These are phyloP conservation scores for Rhodeus uyekii DNA, from an alignment of 2,797 vertebrate species.

Conservation along the genomic window DNA sequence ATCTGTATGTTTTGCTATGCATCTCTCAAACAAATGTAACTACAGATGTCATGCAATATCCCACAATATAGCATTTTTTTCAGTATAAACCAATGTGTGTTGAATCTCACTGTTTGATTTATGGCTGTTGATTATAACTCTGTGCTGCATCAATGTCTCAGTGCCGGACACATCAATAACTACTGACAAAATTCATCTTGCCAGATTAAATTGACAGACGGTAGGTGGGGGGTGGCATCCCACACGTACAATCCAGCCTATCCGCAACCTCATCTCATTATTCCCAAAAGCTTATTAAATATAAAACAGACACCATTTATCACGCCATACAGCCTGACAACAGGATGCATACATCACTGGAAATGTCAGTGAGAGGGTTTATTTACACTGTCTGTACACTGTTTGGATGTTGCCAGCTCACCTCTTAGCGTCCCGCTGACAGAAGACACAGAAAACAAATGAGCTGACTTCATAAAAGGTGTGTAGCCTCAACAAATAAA, in stretches of 20 bases:
- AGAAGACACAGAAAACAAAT: neutral
- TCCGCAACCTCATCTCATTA: constrained; percentile 29
- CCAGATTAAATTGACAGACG: constrained; percentile 34
- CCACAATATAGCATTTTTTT: neutral
- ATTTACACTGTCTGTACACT: neutral
- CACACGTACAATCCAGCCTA: constrained; percentile 7
- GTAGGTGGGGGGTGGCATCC: neutral
- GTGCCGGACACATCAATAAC: constrained; percentile 26
- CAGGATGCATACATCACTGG: constrained; percentile 16
- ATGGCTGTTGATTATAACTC: constrained; percentile 7
- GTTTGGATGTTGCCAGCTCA: neutral
- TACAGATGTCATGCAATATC: neutral
- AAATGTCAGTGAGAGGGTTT: constrained; percentile 17
- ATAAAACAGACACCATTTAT: constrained; percentile 39
- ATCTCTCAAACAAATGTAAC: neutral
- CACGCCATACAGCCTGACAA: neutral
- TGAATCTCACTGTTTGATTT: constrained; percentile 13
- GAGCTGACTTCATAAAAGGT: neutral
- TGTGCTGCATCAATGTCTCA: constrained; percentile 20
- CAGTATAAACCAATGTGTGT: neutral
- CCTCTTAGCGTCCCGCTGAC: neutral
- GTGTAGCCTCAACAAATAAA: neutral
- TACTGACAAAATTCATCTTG: constrained; percentile 31
- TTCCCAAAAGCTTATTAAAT: constrained; percentile 40
- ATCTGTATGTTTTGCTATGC: neutral